These are phyloP conservation scores for Rhingia campestris DNA, from an alignment of 2,888 invertebrate species.

Conservation along the genomic window DNA sequence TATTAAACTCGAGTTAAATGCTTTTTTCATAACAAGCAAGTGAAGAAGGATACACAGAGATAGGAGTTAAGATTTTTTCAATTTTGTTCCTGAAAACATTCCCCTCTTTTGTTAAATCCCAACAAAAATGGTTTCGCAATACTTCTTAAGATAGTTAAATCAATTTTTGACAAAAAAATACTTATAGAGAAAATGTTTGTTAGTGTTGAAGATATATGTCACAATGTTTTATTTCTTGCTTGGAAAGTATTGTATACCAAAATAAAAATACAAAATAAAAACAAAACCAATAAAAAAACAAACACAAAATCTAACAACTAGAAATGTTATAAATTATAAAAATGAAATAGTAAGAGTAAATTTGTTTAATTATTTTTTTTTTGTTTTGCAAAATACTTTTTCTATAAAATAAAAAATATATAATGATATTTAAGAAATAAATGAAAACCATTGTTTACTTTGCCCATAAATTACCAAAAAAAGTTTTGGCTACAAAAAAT, in stretches of 20 bases:
- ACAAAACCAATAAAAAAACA: conserved; percentile 22
- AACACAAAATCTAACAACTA: conserved; percentile 57
- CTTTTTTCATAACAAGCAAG: conserved; percentile 56
- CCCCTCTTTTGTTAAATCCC: conserved; percentile 11
- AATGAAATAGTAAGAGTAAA: neutral
- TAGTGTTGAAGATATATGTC: conserved; percentile 29
- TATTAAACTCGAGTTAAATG: neutral
- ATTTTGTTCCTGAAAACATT: conserved; percentile 43
- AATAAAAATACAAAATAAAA: conserved; percentile 21
- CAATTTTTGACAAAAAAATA: conserved; percentile 8
- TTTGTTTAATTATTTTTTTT: too few relatives aligned
- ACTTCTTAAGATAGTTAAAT: neutral
- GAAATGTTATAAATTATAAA: conserved; percentile 7
- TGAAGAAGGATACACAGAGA: conserved; percentile 38
- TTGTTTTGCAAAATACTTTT: too few relatives aligned
- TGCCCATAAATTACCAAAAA: neutral
- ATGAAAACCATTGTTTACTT: conserved; percentile 8
- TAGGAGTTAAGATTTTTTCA: conserved; percentile 12
- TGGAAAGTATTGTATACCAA: conserved; percentile 64
- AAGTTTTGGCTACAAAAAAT: neutral
- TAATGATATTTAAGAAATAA: conserved; percentile 1
- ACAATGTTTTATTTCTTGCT: conserved; percentile 11
- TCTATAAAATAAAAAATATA: too few relatives aligned
- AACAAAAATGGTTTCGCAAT: neutral
- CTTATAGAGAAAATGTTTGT: conserved; percentile 19